Percentiles rank a stretch among this genome's conserved stretches.
Evolutionary conservation across 2,888 invertebrate species (phyloP).

Genomic region (Meliscaeva auricollis): DNA sequence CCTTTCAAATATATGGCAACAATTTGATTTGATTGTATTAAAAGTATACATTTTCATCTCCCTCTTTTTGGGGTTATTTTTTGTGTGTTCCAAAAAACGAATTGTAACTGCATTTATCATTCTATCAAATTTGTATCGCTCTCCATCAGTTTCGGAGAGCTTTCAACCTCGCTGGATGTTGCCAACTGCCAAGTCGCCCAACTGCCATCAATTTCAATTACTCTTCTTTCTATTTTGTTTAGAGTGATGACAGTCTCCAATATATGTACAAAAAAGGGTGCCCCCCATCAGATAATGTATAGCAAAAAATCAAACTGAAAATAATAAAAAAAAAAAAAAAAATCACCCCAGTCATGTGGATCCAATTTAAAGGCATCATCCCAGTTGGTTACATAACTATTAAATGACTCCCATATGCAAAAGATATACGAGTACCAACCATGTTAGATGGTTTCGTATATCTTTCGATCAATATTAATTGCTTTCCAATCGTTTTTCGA

Average conservation of each 20-base stretch:
- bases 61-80: not conserved
- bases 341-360: constrained; percentile 48
- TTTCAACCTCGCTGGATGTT: not conserved
- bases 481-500: constrained; percentile 69
- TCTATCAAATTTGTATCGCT: constrained; percentile 35
- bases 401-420: constrained; percentile 34
- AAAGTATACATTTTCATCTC: constrained; percentile 12
- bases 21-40: constrained; percentile 24
- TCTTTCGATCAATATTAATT: constrained; percentile 74
- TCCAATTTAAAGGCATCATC: constrained; percentile 53
- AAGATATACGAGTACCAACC: too few species aligned
- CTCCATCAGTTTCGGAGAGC: not conserved
- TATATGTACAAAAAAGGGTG: too few species aligned
- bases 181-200: not conserved
- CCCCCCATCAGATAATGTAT: not conserved
- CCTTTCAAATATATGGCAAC: not conserved
- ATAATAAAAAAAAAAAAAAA: not conserved
- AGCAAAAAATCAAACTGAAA: not conserved
- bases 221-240: constrained; percentile 26
- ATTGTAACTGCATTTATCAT: constrained; percentile 36
- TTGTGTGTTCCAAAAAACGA: not conserved
- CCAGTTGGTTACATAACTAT: constrained; percentile 48
- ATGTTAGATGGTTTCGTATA: constrained; percentile 20
- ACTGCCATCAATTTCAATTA: constrained; percentile 61
- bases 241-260: constrained; percentile 21